Conservation (phyloP, 2,113 vertebrate species). For the Leptodactylus fuscus region DNA sequence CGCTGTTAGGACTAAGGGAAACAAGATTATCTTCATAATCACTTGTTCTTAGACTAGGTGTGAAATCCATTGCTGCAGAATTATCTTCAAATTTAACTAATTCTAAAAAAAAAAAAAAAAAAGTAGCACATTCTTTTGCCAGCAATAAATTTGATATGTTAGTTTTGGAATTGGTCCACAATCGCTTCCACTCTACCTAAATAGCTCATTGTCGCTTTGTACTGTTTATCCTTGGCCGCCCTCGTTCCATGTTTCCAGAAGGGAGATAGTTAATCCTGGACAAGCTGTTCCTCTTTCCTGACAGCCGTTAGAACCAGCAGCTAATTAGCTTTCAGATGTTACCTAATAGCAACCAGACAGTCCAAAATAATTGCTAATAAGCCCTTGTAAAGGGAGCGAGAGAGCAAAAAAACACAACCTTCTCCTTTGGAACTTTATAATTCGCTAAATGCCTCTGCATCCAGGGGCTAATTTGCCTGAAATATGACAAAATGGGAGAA, state of each 20-base stretch:
- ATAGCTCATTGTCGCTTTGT: too few relatives aligned
- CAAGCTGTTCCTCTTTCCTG: neutral
- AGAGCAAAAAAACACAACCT: neutral
- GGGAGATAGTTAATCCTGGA: neutral
- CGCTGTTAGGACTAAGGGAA: too few relatives aligned
- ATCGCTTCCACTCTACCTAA: too few relatives aligned
- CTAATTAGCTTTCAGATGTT: conserved; percentile 37
- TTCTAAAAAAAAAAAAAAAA: too few relatives aligned
- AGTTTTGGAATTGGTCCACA: too few relatives aligned
- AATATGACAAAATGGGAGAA: conserved; percentile 2
- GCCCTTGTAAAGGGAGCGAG: neutral
- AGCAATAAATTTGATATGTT: too few relatives aligned
- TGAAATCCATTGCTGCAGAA: too few relatives aligned
- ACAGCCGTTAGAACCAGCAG: neutral
- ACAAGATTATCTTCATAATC: too few relatives aligned
- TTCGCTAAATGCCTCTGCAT: neutral
- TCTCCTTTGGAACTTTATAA: neutral
- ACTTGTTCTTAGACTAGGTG: too few relatives aligned
- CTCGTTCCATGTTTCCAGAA: neutral
- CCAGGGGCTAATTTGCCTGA: neutral
- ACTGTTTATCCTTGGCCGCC: too few relatives aligned
- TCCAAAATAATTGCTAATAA: conserved; percentile 27
- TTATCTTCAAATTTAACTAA: too few relatives aligned
- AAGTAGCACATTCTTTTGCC: too few relatives aligned
- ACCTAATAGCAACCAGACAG: neutral